Conservation (phyloP, 30 jellyfish, hydroid and myxozoan species). For the Aurelia sp. region DNA sequence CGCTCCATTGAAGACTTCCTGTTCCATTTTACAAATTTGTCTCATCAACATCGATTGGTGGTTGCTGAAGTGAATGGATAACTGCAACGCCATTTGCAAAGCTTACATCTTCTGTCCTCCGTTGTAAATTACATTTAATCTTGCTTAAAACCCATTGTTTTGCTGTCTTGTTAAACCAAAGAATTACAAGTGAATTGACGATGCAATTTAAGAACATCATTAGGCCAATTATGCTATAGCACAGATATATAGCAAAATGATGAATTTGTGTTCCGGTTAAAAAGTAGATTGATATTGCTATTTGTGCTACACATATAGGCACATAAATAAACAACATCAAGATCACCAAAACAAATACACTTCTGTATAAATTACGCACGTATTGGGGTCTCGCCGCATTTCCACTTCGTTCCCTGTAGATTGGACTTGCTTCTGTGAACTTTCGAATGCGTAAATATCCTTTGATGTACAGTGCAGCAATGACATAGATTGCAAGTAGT, state of each 20-base stretch:
- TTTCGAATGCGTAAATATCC: too few species aligned
- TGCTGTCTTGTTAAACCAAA: slow-evolving; percentile 4
- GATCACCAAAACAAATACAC: too few species aligned
- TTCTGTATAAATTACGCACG: too few species aligned
- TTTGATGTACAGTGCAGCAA: slow-evolving; percentile 1
- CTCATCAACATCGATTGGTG: too few species aligned
- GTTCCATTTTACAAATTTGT: too few species aligned
- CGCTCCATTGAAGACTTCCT: too few species aligned
- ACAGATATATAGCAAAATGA: not conserved
- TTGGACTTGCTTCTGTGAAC: too few species aligned
- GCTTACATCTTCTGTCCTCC: too few species aligned
- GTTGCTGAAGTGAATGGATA: too few species aligned
- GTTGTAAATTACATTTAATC: not conserved
- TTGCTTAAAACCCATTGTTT: not conserved
- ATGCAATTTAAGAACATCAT: not conserved
- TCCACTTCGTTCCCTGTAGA: too few species aligned
- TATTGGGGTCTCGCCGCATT: too few species aligned
- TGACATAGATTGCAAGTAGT: not conserved
- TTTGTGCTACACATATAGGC: not conserved
- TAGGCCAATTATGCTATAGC: not conserved
- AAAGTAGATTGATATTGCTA: not conserved
- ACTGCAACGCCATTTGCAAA: too few species aligned
- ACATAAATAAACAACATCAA: not conserved
- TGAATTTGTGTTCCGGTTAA: not conserved
- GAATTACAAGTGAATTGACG: not conserved